These are phyloP conservation scores for Bujurquina vittata DNA, from an alignment of 2,113 vertebrate species.

Conservation along the genomic window DNA sequence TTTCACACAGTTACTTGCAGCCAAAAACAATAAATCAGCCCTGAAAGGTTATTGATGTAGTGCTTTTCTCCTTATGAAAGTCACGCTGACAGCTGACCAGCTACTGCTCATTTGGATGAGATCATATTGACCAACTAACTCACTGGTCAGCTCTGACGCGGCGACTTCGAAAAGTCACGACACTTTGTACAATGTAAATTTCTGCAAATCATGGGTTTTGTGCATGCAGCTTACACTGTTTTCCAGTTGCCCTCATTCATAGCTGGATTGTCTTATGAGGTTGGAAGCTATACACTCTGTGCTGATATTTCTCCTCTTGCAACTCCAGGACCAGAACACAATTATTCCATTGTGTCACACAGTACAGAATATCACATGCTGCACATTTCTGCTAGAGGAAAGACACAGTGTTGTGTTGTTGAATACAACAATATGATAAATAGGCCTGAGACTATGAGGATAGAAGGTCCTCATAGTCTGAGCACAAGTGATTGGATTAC, in stretches of 20 bases:
- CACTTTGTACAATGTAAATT: neutral
- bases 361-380: constrained; percentile 67
- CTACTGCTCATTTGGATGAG: neutral
- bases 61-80: neutral
- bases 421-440: constrained; percentile 61
- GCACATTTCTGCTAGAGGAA: constrained; percentile 62
- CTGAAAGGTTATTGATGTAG: neutral
- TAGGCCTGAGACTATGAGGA: constrained; percentile 19
- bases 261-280: constrained; percentile 14
- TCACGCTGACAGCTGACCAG: neutral
- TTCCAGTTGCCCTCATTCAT: constrained; percentile 9
- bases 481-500: constrained; percentile 48
- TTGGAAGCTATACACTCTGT: constrained; percentile 41
- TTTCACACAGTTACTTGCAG: neutral
- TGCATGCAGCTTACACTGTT: too few species aligned
- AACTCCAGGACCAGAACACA: constrained; percentile 63
- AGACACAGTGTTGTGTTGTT: constrained; percentile 53
- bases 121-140: neutral
- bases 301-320: constrained; percentile 45
- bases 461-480: constrained; percentile 17
- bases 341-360: constrained; percentile 64
- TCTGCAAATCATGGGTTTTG: constrained; percentile 2
- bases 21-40: neutral
- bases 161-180: neutral
- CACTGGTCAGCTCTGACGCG: neutral